Conservation (phyloP, 1,140 invertebrate species). For the Lysiphlebus fabarum region DNA sequence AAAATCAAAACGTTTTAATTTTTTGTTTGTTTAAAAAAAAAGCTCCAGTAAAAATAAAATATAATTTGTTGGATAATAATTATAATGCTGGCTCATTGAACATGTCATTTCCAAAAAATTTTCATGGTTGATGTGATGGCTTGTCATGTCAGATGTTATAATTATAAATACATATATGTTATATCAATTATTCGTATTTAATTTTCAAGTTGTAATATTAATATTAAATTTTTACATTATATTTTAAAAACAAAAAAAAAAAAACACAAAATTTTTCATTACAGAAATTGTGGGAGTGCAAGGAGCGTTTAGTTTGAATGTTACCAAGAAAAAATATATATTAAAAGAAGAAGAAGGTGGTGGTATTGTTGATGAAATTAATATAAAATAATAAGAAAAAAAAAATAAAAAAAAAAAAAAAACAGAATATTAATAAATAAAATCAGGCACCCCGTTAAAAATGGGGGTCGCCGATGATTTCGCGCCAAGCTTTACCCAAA, state of each 20-base stretch:
- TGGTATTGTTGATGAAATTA: background rate
- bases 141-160: slow-evolving; percentile 49
- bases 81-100: too few species aligned
- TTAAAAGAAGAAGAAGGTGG: slow-evolving; percentile 6
- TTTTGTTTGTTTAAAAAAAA: too few species aligned
- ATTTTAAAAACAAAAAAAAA: too few species aligned
- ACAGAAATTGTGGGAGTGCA: background rate
- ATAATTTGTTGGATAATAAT: too few species aligned
- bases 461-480: slow-evolving; percentile 89
- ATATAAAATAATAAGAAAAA: too few species aligned
- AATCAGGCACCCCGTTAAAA: slow-evolving; percentile 23
- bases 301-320: slow-evolving; percentile 9
- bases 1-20: too few species aligned
- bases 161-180: too few species aligned
- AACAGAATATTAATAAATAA: background rate
- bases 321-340: background rate
- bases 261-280: slow-evolving; percentile 2
- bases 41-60: too few species aligned
- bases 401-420: background rate
- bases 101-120: too few species aligned
- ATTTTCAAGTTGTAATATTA: too few species aligned
- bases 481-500: slow-evolving; percentile 95
- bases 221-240: too few species aligned
- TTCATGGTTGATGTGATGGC: slow-evolving; percentile 6
- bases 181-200: too few species aligned